These are phyloP conservation scores for Pleuronectes platessa DNA, from an alignment of 2,113 vertebrate genomes.

Conservation along the genomic window DNA sequence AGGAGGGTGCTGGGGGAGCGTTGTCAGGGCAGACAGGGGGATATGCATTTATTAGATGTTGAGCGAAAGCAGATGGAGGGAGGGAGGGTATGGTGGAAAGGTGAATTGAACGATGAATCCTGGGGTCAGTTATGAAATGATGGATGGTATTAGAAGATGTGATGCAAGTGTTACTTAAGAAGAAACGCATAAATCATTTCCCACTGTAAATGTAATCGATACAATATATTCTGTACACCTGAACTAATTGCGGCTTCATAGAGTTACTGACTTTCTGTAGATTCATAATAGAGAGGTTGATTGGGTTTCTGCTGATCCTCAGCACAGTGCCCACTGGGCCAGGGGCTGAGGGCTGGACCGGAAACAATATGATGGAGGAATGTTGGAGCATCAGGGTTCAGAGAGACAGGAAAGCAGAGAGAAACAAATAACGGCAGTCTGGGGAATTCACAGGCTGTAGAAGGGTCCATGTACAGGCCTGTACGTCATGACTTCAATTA, in stretches of 20 bases:
- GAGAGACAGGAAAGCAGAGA: conserved; percentile 50
- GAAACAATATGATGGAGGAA: conserved; percentile 68
- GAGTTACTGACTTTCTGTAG: conserved; percentile 1
- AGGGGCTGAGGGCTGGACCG: conserved; percentile 34
- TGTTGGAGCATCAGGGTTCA: conserved; percentile 47
- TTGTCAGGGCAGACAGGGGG: not conserved
- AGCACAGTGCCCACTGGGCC: not conserved
- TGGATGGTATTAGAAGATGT: conserved; percentile 18
- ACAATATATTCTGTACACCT: not conserved
- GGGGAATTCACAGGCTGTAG: conserved; percentile 8
- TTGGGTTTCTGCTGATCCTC: conserved; percentile 4
- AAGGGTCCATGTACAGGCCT: not conserved
- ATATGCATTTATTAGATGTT: conserved; percentile 17
- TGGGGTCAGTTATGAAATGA: not conserved
- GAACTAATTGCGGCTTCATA: not conserved
- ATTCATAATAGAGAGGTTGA: not conserved
- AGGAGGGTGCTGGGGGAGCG: conserved; percentile 35
- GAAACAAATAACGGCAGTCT: conserved; percentile 10
- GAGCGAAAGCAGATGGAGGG: conserved; percentile 7
- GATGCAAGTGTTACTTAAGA: not conserved
- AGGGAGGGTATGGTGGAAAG: not conserved
- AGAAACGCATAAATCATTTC: not conserved
- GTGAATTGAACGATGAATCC: conserved; percentile 26
- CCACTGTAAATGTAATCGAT: not conserved
- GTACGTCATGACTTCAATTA: conserved; percentile 8